phyloP scores from a whole-genome alignment of 2,888 invertebrate species.

The Heliconius aoede region DNA sequence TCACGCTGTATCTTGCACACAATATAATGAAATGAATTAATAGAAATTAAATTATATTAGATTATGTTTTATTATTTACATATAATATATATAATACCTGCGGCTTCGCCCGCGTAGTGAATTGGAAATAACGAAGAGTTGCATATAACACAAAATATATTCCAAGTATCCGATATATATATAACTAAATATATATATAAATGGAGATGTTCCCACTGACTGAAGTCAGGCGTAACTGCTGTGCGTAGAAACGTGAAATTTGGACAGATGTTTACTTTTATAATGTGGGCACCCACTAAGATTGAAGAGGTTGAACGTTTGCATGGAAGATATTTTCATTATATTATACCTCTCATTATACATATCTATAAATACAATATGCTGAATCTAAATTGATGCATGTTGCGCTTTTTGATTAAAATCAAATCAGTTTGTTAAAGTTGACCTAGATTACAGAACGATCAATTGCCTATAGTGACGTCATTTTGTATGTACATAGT shows the following conservation, averaged over 20 bases:
- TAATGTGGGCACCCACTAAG: no score
- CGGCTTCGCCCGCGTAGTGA: background rate
- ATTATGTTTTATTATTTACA: background rate
- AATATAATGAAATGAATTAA: background rate
- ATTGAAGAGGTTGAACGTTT: no score
- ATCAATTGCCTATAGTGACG: background rate
- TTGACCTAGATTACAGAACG: constrained; percentile 12
- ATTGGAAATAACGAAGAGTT: background rate
- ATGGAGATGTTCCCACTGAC: no score
- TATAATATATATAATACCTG: background rate
- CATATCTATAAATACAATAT: background rate
- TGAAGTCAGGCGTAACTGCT: no score
- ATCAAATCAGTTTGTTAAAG: background rate
- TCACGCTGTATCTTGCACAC: no score
- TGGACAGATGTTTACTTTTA: no score
- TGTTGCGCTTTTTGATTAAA: background rate
- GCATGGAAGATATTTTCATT: no score
- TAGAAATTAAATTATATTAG: background rate
- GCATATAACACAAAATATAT: no score
- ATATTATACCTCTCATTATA: no score
- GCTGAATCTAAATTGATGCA: background rate
- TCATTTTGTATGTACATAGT: background rate
- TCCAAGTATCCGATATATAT: no score
- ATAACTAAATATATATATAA: no score
- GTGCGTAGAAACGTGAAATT: no score